Conservation (phyloP, 1,140 invertebrate species). For the Drosophila insularis region DNA sequence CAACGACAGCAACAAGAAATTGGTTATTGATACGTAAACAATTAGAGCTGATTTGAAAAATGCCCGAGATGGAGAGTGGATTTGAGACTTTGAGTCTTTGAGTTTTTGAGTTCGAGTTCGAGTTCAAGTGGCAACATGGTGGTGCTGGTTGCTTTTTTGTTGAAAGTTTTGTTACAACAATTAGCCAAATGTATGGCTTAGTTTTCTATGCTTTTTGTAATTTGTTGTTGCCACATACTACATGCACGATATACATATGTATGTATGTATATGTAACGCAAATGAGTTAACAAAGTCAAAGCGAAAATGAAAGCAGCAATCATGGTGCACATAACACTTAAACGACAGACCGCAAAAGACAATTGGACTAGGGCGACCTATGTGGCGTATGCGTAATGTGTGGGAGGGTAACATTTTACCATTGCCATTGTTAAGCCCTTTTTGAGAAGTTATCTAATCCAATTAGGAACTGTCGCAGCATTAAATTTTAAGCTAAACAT, state of each 20-base stretch:
- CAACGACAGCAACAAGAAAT: conserved; percentile 33
- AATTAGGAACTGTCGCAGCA: conserved; percentile 72
- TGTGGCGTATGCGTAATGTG: conserved; percentile 55
- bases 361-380: conserved; percentile 45
- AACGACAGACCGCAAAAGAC: conserved; percentile 19
- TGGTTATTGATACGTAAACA: conserved; percentile 74
- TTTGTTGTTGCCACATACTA: conserved; percentile 23
- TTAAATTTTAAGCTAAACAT: conserved; percentile 56
- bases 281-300: conserved; percentile 47
- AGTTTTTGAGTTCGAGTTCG: conserved; percentile 25
- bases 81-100: too few relatives aligned
- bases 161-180: conserved; percentile 71
- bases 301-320: conserved; percentile 48
- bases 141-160: conserved; percentile 38
- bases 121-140: conserved; percentile 65
- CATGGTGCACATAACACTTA: conserved; percentile 58
- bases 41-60: conserved; percentile 75
- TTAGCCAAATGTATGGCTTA: conserved; percentile 61
- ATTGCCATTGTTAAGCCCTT: conserved; percentile 58
- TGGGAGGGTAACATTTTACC: conserved; percentile 25
- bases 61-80: conserved; percentile 10
- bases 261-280: conserved; percentile 55
- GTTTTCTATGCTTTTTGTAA: neutral
- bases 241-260: neutral
- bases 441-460: conserved; percentile 75